Evolutionary conservation across 2,113 vertebrate genomes (phyloP).

Genomic region (Psammodynastes pulverulentus): DNA sequence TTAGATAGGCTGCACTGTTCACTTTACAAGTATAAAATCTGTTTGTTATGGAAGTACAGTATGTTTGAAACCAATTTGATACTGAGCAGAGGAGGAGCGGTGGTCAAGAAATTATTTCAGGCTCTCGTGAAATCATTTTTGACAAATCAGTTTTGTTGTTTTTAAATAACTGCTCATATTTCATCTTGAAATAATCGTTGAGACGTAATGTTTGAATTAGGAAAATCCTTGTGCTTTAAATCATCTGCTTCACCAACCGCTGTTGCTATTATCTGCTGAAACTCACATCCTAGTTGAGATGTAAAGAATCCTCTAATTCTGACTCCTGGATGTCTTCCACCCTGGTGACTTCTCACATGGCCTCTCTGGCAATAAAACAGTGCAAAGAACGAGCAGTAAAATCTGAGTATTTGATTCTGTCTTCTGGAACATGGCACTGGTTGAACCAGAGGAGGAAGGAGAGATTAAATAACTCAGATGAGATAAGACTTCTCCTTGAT

Average conservation of each 20-base stretch:
- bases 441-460: neutral
- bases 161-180: neutral
- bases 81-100: neutral
- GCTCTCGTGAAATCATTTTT: neutral
- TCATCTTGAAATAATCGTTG: neutral
- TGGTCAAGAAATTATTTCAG: neutral
- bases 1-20: neutral
- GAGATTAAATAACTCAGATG: neutral
- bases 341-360: neutral
- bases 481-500: neutral
- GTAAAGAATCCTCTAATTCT: neutral
- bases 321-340: neutral
- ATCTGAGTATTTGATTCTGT: neutral
- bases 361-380: neutral
- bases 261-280: neutral
- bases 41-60: neutral
- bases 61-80: neutral
- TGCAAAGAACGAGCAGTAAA: neutral
- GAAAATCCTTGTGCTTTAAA: neutral
- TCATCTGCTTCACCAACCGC: neutral
- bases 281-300: neutral
- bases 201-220: neutral
- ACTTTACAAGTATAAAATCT: neutral
- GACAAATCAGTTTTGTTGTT: neutral
- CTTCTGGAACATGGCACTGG: neutral